Evolutionary conservation across 2,113 vertebrate species (phyloP), one percentile per base, ranked within the genome.

Genomic region (Indicator maculatus): DNA sequence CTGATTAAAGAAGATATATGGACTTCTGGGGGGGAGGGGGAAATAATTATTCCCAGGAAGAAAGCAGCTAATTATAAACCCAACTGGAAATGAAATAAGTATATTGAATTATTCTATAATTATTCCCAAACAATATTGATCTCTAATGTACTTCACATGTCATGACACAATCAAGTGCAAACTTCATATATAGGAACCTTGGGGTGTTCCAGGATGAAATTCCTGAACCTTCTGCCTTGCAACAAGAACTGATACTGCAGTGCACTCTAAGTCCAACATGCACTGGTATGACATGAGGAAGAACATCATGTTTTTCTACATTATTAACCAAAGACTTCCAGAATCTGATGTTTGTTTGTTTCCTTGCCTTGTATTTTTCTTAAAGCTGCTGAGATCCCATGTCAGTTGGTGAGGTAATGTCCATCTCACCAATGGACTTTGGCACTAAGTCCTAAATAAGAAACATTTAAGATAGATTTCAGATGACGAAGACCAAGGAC

Each of bases 1-100:
- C 55, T 93, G 93, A 89, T 95, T 91, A 88, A 89, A 93, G 61
- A 90, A 94, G 78, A 93, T 83, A 33, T 13, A 93, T 30, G 28
- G 45, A 80, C 53, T 86, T 83, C 63, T 83, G 36, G 53, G 47
- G 19, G 59, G 21, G 38, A 76, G 85, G 87, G 10, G 39, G 39
- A 10, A 36, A 8, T 36, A 70, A 73, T 64, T 75, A 60, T 90
- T 88, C 65, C 86, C 56, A 47, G 26, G 21, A 77, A n/a, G 28
- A 88, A 52, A 80, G 5, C 45, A 90, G 74, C 38, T 86, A 88
- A 94, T 95, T 95, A 67, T 27, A 83, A 88, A 92, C 74, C 16
- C 47, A 83, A 72, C 18, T 73, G 28, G n/a, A 84, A 91, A 74
- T 33, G 4, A 87, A 93, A 69, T 7, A 20, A 36, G 8, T n/a